These are phyloP conservation scores for Agonopterix subpropinquella DNA, from an alignment of 2,888 invertebrate genomes.

Conservation along the genomic window DNA sequence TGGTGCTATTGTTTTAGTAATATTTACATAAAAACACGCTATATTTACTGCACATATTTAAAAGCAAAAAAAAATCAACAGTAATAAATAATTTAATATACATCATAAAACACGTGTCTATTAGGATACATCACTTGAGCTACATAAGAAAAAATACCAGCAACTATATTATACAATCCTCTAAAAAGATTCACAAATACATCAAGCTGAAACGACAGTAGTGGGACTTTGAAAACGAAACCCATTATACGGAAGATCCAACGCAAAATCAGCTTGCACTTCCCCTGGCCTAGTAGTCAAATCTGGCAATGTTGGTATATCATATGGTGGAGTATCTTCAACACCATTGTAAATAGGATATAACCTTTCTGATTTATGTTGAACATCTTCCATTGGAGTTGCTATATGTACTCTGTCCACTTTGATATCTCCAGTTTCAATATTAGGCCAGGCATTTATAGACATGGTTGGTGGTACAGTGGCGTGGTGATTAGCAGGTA, in stretches of 20 bases:
- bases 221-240: conserved; percentile 70
- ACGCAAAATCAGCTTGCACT: conserved; percentile 63
- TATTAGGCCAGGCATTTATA: conserved; percentile 29
- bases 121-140: conserved; percentile 53
- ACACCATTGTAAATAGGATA: conserved; percentile 45
- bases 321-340: conserved; percentile 27
- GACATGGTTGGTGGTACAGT: conserved; percentile 36
- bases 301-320: conserved; percentile 46
- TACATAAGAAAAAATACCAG: conserved; percentile 44
- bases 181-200: conserved; percentile 46
- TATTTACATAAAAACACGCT: too few relatives aligned
- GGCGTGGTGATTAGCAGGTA: conserved; percentile 43
- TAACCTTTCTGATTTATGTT: conserved; percentile 24
- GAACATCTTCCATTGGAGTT: conserved; percentile 17
- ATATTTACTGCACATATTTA: too few relatives aligned
- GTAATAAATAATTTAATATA: not conserved
- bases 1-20: too few relatives aligned
- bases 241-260: conserved; percentile 67
- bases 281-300: conserved; percentile 58
- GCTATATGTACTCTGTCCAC: conserved; percentile 43
- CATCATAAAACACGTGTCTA: conserved; percentile 41
- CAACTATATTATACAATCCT: conserved; percentile 41
- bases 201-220: conserved; percentile 69
- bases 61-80: too few relatives aligned
- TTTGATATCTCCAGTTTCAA: conserved; percentile 31